phyloP scores from a whole-genome alignment of 2,113 vertebrate genomes.

The Tetraodon nigroviridis region DNA sequence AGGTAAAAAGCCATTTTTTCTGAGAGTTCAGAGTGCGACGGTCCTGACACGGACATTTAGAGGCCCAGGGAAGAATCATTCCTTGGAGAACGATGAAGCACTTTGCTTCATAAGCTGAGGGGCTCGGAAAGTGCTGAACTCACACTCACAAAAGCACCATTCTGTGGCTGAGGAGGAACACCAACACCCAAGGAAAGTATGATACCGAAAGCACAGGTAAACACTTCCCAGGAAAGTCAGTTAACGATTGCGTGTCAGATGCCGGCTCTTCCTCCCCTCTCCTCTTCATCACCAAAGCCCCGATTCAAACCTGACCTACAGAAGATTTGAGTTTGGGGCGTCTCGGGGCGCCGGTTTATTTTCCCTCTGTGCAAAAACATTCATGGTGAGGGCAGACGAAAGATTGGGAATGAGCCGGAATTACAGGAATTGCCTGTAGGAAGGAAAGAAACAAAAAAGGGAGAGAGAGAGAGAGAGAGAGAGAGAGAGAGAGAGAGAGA shows the following conservation, averaged over 20 bases:
- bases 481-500: constrained; percentile 45
- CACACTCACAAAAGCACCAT: constrained; percentile 65
- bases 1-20: constrained; percentile 47
- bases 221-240: constrained; percentile 56
- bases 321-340: constrained; percentile 34
- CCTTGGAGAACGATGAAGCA: constrained; percentile 35
- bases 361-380: constrained; percentile 66
- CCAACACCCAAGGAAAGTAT: constrained; percentile 64
- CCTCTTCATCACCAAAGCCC: constrained; percentile 30
- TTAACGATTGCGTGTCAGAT: constrained; percentile 39
- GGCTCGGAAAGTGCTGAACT: constrained; percentile 36
- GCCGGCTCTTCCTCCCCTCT: constrained; percentile 28
- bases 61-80: constrained; percentile 27
- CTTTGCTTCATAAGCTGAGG: constrained; percentile 35
- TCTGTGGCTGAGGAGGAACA: constrained; percentile 48
- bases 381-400: constrained; percentile 51
- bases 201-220: constrained; percentile 62
- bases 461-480: constrained; percentile 40
- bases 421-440: constrained; percentile 34
- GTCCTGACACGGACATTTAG: constrained; percentile 17
- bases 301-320: constrained; percentile 19
- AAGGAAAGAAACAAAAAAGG: constrained; percentile 26
- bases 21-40: constrained; percentile 4
- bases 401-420: constrained; percentile 29
- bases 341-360: constrained; percentile 53